Evolutionary conservation across 2,888 invertebrate genomes (phyloP).

Genomic region (Agonopterix alstromeriana): DNA sequence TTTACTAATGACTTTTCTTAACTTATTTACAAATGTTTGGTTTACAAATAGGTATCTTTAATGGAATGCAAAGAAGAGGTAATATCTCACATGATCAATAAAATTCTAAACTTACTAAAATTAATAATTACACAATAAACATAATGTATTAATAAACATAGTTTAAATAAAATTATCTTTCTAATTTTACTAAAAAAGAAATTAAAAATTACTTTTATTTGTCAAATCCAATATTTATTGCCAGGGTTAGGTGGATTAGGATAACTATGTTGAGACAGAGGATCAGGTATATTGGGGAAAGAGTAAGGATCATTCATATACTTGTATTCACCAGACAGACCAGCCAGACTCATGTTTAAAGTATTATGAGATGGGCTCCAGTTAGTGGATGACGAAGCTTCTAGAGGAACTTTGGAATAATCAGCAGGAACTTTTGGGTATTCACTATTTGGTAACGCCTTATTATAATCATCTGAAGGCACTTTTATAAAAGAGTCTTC

Average conservation of each 20-base stretch:
- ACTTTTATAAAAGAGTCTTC: slow-evolving; percentile 59
- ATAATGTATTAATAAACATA: slow-evolving; percentile 13
- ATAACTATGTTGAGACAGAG: slow-evolving; percentile 63
- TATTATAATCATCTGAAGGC: slow-evolving; percentile 51
- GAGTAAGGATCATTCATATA: slow-evolving; percentile 72
- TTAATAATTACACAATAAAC: slow-evolving; percentile 21
- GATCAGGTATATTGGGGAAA: slow-evolving; percentile 63
- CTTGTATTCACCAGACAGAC: slow-evolving; percentile 66
- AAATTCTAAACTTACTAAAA: slow-evolving; percentile 22
- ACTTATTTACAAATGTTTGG: slow-evolving; percentile 63
- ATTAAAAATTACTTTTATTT: slow-evolving; percentile 7
- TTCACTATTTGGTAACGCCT: slow-evolving; percentile 66
- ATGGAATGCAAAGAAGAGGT: slow-evolving; percentile 70
- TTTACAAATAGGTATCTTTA: slow-evolving; percentile 49
- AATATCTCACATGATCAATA: slow-evolving; percentile 45
- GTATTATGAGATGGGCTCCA: slow-evolving; percentile 71
- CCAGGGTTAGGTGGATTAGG: slow-evolving; percentile 58
- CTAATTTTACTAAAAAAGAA: slow-evolving; percentile 1
- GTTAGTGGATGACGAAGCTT: slow-evolving; percentile 71
- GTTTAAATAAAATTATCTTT: slow-evolving; percentile 11
- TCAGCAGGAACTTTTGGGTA: slow-evolving; percentile 76
- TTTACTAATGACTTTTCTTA: slow-evolving; percentile 61
- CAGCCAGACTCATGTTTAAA: slow-evolving; percentile 66
- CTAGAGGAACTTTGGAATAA: slow-evolving; percentile 65
- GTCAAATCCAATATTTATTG: slow-evolving; percentile 74